phyloP scores from a whole-genome alignment of 1,140 invertebrate genomes.

The Caenorhabditis briggsae region DNA sequence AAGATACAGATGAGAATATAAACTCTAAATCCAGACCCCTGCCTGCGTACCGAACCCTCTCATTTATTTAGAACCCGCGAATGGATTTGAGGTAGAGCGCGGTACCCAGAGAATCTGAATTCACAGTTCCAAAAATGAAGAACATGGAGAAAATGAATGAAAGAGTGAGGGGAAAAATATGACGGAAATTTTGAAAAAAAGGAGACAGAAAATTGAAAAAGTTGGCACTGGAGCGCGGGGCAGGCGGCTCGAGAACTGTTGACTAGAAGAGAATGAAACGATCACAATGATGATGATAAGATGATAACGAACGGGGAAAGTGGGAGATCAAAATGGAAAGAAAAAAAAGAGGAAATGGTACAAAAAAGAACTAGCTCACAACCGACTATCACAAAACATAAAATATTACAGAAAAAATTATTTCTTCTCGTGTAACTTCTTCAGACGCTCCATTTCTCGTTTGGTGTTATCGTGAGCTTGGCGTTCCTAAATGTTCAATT shows the following conservation, averaged over 20 bases:
- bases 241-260: constrained; percentile 34
- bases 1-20: too few species aligned
- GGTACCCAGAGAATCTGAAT: too few species aligned
- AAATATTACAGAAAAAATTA: not conserved
- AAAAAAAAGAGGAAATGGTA: not conserved
- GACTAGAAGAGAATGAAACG: constrained; percentile 18
- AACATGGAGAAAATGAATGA: too few species aligned
- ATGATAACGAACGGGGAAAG: constrained; percentile 5
- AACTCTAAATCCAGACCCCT: too few species aligned
- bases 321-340: constrained; percentile 31
- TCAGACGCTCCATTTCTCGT: constrained; percentile 60
- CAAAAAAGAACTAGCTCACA: constrained; percentile 46
- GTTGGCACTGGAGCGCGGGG: constrained; percentile 26
- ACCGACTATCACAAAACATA: constrained; percentile 40
- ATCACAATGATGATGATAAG: constrained; percentile 46
- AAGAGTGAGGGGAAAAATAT: too few species aligned
- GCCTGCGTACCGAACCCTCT: too few species aligned
- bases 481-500: constrained; percentile 68
- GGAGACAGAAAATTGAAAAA: too few species aligned
- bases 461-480: constrained; percentile 71
- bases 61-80: too few species aligned
- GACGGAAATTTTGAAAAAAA: too few species aligned
- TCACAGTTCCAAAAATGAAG: not conserved
- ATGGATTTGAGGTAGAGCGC: too few species aligned
- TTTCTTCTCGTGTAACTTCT: constrained; percentile 56